Base-by-base conservation (phyloP, 2,888 invertebrate species). In the Meiosimyza decipiens region DNA sequence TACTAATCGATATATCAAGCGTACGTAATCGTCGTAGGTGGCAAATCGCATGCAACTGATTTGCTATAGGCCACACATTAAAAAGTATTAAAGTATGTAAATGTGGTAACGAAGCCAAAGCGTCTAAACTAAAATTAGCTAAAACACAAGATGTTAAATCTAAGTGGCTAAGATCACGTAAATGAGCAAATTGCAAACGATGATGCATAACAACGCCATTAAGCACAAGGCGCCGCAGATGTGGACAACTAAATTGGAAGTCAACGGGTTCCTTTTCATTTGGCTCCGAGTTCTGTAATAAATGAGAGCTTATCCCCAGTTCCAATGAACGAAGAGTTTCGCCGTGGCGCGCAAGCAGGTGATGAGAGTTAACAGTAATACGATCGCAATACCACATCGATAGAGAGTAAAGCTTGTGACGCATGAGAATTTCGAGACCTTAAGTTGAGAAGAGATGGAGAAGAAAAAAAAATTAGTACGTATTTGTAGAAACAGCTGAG, bases 1-100 rank as follows among this genome's bases (percentile, higher is more conserved):
- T 90, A 1, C 90, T 91, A 78, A 94, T 93, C 0, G 97, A 96
- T 77, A 98, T 91, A 87, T 98, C 98, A 73, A 98, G 88, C 82
- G 94, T 93, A 79, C 91, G 91, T 80, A 90, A 88, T 76, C 88
- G 88, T 50, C 85, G 87, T 79, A 92, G 83, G 62, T 88, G 88
- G 73, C 90, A 88, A 80, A 93, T 91, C 81, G 90, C 90, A 75
- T 90, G 89, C 72, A 87, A 73, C 73, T 92, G 88, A 75, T 91
- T 89, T 77, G 90, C 90, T 75, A 87, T 83, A 50, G 87, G 87
- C 87, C 91, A 90, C 6, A 96, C 94, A 88, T 95, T 94, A 83
- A 95, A 94, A 63, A 98, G 88, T 77, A 94, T 91, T 16, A 98
- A 88, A 2, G 93, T 93, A 28, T 90, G 89, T 77, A 98, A 88